Evolutionary conservation across 2,113 vertebrate species (phyloP).

Genomic region (Recurvirostra avosetta): DNA sequence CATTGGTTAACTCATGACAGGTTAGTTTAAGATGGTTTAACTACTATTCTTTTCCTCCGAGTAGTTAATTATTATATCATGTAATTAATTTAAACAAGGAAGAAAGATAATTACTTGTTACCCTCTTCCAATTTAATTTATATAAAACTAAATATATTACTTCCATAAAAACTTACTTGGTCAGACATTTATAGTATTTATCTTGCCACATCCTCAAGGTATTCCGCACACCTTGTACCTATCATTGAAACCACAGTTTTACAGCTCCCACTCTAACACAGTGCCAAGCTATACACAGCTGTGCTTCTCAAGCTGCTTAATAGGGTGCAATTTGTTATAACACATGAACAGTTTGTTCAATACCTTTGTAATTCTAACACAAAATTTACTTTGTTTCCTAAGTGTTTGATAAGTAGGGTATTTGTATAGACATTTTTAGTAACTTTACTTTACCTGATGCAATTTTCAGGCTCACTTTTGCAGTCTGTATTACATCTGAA

Average conservation of each 20-base stretch:
- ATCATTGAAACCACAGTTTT: background rate
- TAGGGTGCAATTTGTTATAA: no score
- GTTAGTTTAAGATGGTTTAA: background rate
- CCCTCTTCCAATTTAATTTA: background rate
- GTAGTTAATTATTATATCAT: background rate
- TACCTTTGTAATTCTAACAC: background rate
- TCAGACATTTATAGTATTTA: background rate
- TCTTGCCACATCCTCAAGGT: background rate
- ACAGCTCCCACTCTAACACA: background rate
- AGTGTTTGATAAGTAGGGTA: background rate
- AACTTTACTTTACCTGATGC: background rate
- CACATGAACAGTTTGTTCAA: background rate
- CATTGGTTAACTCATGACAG: background rate
- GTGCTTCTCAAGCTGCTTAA: background rate
- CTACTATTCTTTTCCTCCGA: background rate
- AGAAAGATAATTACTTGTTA: background rate
- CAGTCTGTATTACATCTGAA: conserved; percentile 12
- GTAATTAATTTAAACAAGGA: background rate
- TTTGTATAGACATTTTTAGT: background rate
- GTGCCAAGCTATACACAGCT: background rate
- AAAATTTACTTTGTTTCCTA: background rate
- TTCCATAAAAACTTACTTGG: background rate
- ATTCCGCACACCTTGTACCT: background rate
- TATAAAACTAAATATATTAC: background rate
- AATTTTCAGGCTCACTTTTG: background rate